Conservation (phyloP, 2,888 invertebrate genomes). For the Epinotia ramella region DNA sequence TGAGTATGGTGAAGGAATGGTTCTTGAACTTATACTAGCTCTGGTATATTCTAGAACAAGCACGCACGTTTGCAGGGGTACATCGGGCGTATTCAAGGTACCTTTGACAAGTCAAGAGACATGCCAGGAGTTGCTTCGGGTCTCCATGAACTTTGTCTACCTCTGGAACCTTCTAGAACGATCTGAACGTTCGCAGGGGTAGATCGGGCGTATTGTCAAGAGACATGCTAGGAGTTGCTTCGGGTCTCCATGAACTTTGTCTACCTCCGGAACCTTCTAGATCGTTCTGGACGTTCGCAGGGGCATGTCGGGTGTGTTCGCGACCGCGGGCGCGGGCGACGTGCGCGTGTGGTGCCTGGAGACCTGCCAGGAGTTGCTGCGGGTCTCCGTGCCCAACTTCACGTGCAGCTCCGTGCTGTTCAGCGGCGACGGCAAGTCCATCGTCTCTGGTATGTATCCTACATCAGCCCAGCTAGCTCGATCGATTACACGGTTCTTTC, state of each 20-base stretch:
- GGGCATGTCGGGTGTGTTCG: slow-evolving; percentile 93
- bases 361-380: slow-evolving; percentile 91
- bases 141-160: too few relatives aligned
- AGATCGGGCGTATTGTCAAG: too few relatives aligned
- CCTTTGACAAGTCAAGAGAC: too few relatives aligned
- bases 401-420: slow-evolving; percentile 92
- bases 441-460: slow-evolving; percentile 88
- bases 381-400: slow-evolving; percentile 95
- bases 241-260: too few relatives aligned
- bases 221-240: too few relatives aligned
- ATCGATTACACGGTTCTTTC: too few relatives aligned
- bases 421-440: slow-evolving; percentile 91
- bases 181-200: neutral
- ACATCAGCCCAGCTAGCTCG: neutral
- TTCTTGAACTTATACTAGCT: too few relatives aligned
- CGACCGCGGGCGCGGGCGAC: slow-evolving; percentile 93
- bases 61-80: neutral
- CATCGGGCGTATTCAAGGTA: too few relatives aligned
- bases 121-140: too few relatives aligned
- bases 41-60: too few relatives aligned
- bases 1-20: too few relatives aligned
- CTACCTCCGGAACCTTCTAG: neutral
- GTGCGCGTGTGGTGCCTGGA: slow-evolving; percentile 94
- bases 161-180: too few relatives aligned
- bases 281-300: slow-evolving; percentile 68